Evolutionary conservation across 2,113 vertebrate genomes (phyloP).

Genomic region (Recurvirostra avosetta): DNA sequence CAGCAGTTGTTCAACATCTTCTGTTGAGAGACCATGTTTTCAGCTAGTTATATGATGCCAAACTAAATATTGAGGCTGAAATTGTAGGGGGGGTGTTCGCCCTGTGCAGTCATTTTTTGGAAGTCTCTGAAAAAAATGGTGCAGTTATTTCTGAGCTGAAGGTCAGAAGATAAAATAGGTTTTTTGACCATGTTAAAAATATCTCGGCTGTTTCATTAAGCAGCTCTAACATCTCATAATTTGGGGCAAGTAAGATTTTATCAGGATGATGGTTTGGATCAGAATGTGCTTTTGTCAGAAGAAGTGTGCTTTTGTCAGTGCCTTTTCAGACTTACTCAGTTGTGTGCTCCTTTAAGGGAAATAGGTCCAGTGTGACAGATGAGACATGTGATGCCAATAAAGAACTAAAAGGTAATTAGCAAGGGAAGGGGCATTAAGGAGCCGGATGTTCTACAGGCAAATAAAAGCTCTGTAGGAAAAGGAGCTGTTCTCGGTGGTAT

Average conservation of each 20-base stretch:
- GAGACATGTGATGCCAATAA: conserved; percentile 13
- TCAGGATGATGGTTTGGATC: neutral
- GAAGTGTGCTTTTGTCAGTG: neutral
- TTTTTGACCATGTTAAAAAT: conserved; percentile 61
- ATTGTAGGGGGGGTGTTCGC: neutral
- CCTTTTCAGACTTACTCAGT: neutral
- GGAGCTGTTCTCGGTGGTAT: neutral
- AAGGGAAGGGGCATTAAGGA: neutral
- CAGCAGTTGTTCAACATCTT: neutral
- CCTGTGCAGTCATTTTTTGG: neutral
- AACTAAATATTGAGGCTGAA: neutral
- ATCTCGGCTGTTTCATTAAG: conserved; percentile 47
- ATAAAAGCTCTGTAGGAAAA: neutral
- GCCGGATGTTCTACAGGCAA: neutral
- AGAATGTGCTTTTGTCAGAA: neutral
- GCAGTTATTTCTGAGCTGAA: conserved; percentile 63
- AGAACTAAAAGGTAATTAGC: conserved; percentile 11
- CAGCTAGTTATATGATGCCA: neutral
- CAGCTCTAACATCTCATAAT: conserved; percentile 22
- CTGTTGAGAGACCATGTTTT: neutral
- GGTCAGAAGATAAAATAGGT: conserved; percentile 61
- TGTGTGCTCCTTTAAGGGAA: conserved; percentile 11
- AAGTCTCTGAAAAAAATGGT: neutral
- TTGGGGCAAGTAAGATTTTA: conserved; percentile 42
- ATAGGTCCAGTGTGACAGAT: neutral